Base-by-base conservation (phyloP, 2,888 invertebrate genomes). In the Allophyes oxyacanthae region DNA sequence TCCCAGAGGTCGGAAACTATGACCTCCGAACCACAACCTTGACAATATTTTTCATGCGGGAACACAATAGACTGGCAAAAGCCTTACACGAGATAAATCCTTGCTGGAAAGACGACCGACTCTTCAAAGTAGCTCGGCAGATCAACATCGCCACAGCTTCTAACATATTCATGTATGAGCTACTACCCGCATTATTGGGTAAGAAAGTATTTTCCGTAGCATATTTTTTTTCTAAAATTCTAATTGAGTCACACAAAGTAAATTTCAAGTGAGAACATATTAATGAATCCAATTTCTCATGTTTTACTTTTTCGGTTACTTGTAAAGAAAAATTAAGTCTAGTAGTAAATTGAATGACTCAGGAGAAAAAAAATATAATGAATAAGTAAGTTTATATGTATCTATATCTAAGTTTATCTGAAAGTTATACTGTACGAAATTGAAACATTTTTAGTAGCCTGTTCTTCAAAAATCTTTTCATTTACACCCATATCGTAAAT, bases 21-120 rank as follows among this genome's bases (percentile, higher is more conserved):
- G 87, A 89, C 46, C 65, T 91, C 26, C 78, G 88, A 59, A 87
- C 88, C 0, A 87, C 89, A 6, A 78, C 83, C 0, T 72, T 91
- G 15, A 77, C 82, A 8, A 88, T 90, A 72, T 90, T 86, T 66
- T 91, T 91, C 63, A 85, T 86, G 82, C 79, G 89, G n/a, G 88
- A 91, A 65, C 91, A 91, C 62, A 91, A 91, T 57, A 79, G 88
- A 15, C 40, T 91, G n/a, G 90, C 90, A 4, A 81, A 58, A 13
- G 73, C 67, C 9, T 73, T 91, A 10, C 82, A 80, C 20, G 68
- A 83, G 13, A 76, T 90, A 2, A 90, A 91, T 64, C 88, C 90
- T 6, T 90, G 91, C 55, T 91, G 91, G 90, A 87, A 85, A 44
- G 90, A 91, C 44, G 91, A 91, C 56, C 79, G 90, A 9, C 67